Evolutionary conservation across 2,797 vertebrate genomes (phyloP).

Genomic region (Micromesistius poutassou): DNA sequence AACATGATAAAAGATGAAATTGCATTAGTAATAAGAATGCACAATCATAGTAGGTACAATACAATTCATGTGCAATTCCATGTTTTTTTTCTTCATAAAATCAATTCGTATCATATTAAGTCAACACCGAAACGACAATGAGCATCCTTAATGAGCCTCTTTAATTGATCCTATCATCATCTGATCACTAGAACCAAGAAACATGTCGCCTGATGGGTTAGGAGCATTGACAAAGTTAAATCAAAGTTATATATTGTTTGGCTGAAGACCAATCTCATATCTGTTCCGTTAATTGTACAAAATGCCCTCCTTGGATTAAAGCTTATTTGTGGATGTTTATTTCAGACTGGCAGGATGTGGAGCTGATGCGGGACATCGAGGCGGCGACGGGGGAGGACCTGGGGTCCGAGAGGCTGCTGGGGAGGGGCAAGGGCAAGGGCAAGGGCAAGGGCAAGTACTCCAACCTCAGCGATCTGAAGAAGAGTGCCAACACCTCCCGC

Average conservation of each 20-base stretch:
- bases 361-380: conserved; percentile 90
- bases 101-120: too few relatives aligned
- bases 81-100: too few relatives aligned
- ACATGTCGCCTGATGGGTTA: too few relatives aligned
- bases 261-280: neutral
- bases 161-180: neutral
- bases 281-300: neutral
- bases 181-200: neutral
- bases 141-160: neutral
- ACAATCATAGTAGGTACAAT: too few relatives aligned
- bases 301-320: neutral
- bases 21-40: too few relatives aligned
- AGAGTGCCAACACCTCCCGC: conserved; percentile 78
- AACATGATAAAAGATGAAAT: too few relatives aligned
- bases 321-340: neutral
- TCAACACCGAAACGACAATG: too few relatives aligned
- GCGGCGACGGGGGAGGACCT: conserved; percentile 85
- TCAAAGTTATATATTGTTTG: neutral
- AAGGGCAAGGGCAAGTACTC: conserved; percentile 80
- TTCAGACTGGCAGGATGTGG: conserved; percentile 86
- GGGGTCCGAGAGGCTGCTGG: conserved; percentile 73
- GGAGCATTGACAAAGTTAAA: too few relatives aligned
- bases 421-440: conserved; percentile 60
- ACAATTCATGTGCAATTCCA: too few relatives aligned
- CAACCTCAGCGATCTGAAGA: conserved; percentile 87